phyloP scores from a whole-genome alignment of 2,888 invertebrate genomes.

The Spilosoma lubricipeda region DNA sequence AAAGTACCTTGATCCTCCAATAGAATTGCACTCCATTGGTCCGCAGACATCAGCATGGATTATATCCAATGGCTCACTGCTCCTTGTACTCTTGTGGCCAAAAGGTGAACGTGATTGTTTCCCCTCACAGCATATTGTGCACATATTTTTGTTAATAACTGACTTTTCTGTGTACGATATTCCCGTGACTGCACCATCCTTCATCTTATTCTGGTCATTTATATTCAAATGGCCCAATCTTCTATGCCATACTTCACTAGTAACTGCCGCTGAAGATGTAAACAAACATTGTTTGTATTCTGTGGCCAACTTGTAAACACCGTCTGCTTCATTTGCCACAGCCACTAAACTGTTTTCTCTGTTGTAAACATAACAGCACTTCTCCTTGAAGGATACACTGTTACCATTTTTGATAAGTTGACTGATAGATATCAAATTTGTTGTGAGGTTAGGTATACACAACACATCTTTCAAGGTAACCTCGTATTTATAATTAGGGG shows the following conservation, averaged over 20 bases:
- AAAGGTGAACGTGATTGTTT: neutral
- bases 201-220: neutral
- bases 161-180: neutral
- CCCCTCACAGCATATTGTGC: neutral
- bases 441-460: neutral
- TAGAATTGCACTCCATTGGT: neutral
- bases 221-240: neutral
- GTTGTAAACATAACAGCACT: neutral
- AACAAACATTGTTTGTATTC: neutral
- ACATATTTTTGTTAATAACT: neutral
- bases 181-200: neutral
- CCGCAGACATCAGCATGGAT: too few relatives aligned
- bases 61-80: neutral
- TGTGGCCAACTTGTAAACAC: neutral
- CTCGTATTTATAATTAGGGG: neutral
- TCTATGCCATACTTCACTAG: conserved; percentile 1
- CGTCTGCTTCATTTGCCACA: neutral
- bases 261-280: neutral
- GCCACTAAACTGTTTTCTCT: neutral
- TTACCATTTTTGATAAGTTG: neutral
- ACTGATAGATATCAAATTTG: conserved; percentile 1
- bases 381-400: neutral
- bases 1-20: neutral
- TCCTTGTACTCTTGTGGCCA: neutral
- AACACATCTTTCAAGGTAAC: neutral